Conservation (phyloP, 2,113 vertebrate genomes). For the Anas platyrhynchos region DNA sequence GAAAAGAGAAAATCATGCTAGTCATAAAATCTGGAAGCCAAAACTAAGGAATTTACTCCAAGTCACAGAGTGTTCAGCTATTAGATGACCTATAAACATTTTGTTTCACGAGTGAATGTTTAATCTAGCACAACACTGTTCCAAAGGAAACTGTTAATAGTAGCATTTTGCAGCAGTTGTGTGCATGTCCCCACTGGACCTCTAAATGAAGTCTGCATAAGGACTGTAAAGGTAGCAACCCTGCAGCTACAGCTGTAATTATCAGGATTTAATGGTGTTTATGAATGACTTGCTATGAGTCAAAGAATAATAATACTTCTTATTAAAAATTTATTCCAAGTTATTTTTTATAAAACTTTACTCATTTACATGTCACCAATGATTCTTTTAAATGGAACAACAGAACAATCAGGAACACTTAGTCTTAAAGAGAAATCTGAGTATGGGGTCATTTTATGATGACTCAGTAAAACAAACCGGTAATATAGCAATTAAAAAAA, state of each 20-base stretch:
- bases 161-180: constrained; percentile 64
- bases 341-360: constrained; percentile 73
- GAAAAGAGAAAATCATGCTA: neutral
- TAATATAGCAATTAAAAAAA: constrained; percentile 1
- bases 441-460: constrained; percentile 18
- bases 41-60: constrained; percentile 13
- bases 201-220: constrained; percentile 70
- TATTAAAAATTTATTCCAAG: constrained; percentile 76
- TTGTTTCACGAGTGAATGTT: constrained; percentile 60
- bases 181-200: constrained; percentile 66
- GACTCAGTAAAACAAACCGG: constrained; percentile 16
- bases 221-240: constrained; percentile 70
- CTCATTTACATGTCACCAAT: constrained; percentile 60
- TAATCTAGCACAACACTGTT: constrained; percentile 55
- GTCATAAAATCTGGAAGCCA: neutral
- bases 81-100: constrained; percentile 54
- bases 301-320: constrained; percentile 72
- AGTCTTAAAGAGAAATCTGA: constrained; percentile 17
- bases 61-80: neutral
- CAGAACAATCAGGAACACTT: constrained; percentile 38
- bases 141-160: constrained; percentile 63
- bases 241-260: constrained; percentile 73
- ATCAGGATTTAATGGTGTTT: constrained; percentile 75
- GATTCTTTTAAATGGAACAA: constrained; percentile 55
- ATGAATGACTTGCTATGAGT: constrained; percentile 73